These are phyloP conservation scores for Fopius arisanus DNA, from an alignment of 1,140 invertebrate genomes.

Conservation along the genomic window DNA sequence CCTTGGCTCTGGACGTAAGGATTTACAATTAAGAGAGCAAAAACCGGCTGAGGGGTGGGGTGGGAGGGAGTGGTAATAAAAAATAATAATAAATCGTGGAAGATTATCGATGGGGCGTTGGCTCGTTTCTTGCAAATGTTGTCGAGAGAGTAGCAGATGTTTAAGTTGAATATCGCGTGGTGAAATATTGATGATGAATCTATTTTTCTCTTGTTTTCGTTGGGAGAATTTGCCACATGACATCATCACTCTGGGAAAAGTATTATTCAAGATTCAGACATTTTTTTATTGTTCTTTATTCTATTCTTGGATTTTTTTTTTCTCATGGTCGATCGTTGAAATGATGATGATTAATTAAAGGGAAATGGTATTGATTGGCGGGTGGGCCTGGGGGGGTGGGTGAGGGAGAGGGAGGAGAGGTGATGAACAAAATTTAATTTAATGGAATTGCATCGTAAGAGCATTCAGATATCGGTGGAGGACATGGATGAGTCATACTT, in stretches of 20 bases:
- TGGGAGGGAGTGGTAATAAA: not conserved
- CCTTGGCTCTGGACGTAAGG: not conserved
- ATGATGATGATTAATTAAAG: not conserved
- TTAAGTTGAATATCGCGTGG: not conserved
- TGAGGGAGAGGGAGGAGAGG: too few relatives aligned
- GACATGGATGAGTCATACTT: constrained; percentile 4
- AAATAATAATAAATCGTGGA: not conserved
- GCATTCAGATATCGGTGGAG: not conserved
- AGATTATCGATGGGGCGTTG: constrained; percentile 11
- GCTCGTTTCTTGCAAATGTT: not conserved
- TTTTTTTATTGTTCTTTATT: not conserved
- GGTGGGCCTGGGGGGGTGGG: too few relatives aligned
- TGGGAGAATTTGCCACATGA: not conserved
- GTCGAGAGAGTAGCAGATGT: too few relatives aligned
- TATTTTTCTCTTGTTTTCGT: not conserved
- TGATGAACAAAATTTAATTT: too few relatives aligned
- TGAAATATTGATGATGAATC: not conserved
- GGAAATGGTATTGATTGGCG: too few relatives aligned
- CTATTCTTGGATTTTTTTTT: too few relatives aligned
- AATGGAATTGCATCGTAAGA: not conserved
- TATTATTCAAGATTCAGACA: not conserved
- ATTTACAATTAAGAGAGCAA: constrained; percentile 4
- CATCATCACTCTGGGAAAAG: not conserved
- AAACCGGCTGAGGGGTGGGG: not conserved
- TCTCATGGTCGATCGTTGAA: too few relatives aligned